Evolutionary conservation across 2,797 vertebrate species (phyloP).

Genomic region (Micromesistius poutassou): DNA sequence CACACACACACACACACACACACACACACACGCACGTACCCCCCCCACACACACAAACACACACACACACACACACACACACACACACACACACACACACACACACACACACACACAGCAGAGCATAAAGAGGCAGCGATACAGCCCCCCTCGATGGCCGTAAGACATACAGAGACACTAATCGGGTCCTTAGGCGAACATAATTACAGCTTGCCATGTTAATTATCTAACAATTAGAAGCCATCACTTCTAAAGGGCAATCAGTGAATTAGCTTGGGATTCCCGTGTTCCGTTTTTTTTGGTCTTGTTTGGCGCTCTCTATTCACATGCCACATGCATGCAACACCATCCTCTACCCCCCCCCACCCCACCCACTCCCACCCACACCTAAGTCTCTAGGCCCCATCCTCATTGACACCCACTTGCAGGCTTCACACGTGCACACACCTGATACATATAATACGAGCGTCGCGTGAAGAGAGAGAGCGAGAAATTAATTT

Average conservation of each 20-base stretch:
- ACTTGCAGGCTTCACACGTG: constrained; percentile 4
- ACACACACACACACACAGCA: constrained; percentile 61
- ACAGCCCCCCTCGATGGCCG: constrained; percentile 83
- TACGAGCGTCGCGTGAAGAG: constrained; percentile 18
- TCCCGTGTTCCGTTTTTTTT: constrained; percentile 58
- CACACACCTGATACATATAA: neutral
- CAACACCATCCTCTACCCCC: constrained; percentile 7
- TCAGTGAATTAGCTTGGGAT: constrained; percentile 97
- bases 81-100: constrained; percentile 76
- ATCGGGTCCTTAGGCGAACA: constrained; percentile 98
- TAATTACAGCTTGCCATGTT: constrained; percentile 98
- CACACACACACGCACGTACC: too few species aligned
- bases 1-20: too few species aligned
- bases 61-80: constrained; percentile 83
- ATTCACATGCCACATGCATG: constrained; percentile 19
- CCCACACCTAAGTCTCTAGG: too few species aligned
- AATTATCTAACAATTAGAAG: constrained; percentile 99
- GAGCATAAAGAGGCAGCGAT: constrained; percentile 78
- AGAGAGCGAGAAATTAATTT: constrained; percentile 91
- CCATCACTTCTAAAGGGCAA: constrained; percentile 96
- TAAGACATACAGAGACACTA: constrained; percentile 99
- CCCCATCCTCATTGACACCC: constrained; percentile 31
- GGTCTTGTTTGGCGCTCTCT: neutral
- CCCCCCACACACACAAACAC: too few species aligned
- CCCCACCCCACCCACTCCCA: neutral